Evolutionary conservation across 2,797 vertebrate genomes (phyloP), one percentile per base, ranked within the genome.

Genomic region (Cichlasoma orientale): DNA sequence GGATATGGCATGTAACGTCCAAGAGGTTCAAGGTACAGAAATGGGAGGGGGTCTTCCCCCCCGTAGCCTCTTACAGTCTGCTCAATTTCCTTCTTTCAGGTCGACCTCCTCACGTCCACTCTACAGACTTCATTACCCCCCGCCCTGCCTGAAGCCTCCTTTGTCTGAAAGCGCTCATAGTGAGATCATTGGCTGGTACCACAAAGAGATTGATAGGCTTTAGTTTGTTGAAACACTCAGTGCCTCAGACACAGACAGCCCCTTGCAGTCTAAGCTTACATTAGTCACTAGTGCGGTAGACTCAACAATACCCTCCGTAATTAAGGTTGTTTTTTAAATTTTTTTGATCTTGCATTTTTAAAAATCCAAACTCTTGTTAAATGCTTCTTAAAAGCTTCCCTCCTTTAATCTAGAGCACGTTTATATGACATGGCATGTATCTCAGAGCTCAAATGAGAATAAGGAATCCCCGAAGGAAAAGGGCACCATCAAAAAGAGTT

Each of bases 171-270:
- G 72, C 52, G 72, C 80, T 82, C 63, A 27, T n/a, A 41, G 82
- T 94, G 93, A 95, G 90, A 91, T 95, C 93, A 94, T 78, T 7
- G 84, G 55, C 88, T 90, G 86, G 75, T 90, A 91, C 90, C 75
- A 79, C 59, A 55, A 29, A 74, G 85, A 85, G 72, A 85, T 84
- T 80, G 80, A 89, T 77, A 56, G 59, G 75, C 88, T 41, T 86
- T 47, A 77, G 76, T 84, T 85, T 85, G 75, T 87, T 74, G 74
- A 91, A 86, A 82, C 78, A 79, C 53, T 70, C 11, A 57, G 77
- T 75, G 80, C 91, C 84, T 58, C 52, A 44, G 10, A 76, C 58
- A 55, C 76, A 89, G 77, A 78, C 72, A 57, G 75, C 50, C 71
- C 56, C 61, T 68, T 72, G 31, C 56, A 83, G 85, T 85, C 87